Base-by-base conservation (phyloP, 2,797 vertebrate species). In the Scleropages formosus region DNA sequence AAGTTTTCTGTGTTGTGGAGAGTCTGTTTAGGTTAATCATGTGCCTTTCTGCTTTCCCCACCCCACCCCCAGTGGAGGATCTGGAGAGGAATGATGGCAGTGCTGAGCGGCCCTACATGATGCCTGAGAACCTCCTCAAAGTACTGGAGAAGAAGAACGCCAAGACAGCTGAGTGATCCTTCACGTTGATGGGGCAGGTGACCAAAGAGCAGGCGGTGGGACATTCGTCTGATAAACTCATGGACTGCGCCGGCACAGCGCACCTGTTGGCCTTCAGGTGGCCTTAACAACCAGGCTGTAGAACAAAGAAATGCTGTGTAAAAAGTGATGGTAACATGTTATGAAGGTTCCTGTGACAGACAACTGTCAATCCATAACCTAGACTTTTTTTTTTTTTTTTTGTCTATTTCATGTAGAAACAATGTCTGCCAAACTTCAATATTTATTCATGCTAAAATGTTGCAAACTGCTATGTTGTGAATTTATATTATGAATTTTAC, bases 21-120 rank as follows among this genome's bases (percentile, higher is more conserved):
- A 8, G 16, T 39, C 49, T 16, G 72, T 15, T 8, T 16, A 65
- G 62, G 47, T 47, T 20, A 1, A 9, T 1, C 26, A n/a, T 26
- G 44, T 15, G 31, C 39, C 31, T 7, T 16, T 9, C 22, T 8
- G 0, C 66, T 3, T 18, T 16, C 10, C 39, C 24, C 63, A 13
- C 22, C 39, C 24, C 12, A 16, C n/a, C 83, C 79, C 46, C 90
- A 98, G 96, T 98, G 95, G 96, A 98, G 78, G 96, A 98, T 83
- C 87, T 97, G 77, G 96, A 98, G 83, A 93, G 95, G 51, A 96
- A 98, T 0, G 95, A 97, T 0, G 96, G 96, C 51, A 96, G 94
- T 0, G 26, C 88, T 0, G 95, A 97, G 68, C 92, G 91, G 73
- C 96, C 96, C 0, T 99, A 94, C 87, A 90, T 95, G 87, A 98